phyloP scores from a whole-genome alignment of 2,797 vertebrate genomes.

The Gallirallus australis region DNA sequence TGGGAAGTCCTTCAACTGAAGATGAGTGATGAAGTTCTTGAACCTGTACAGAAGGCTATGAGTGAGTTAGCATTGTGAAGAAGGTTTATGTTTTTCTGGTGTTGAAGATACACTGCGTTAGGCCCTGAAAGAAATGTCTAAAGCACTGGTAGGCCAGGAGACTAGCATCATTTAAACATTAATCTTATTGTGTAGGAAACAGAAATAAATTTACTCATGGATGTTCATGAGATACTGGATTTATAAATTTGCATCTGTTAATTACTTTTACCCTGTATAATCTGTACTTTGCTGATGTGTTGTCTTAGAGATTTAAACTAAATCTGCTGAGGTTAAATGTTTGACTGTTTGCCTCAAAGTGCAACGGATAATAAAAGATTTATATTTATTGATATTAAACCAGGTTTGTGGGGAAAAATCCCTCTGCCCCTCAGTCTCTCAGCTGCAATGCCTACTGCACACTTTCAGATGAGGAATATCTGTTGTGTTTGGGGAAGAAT shows the following conservation, averaged over 20 bases:
- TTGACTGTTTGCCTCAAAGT: neutral
- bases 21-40: neutral
- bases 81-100: neutral
- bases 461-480: neutral
- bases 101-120: neutral
- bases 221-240: neutral
- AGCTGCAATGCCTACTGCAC: neutral
- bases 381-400: constrained; percentile 20
- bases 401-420: neutral
- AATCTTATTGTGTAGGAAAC: neutral
- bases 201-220: neutral
- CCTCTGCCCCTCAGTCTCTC: neutral
- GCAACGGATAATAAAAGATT: neutral
- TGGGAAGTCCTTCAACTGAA: neutral
- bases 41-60: neutral
- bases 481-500: neutral
- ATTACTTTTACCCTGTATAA: constrained; percentile 43
- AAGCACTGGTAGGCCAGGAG: neutral
- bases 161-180: neutral
- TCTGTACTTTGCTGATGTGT: constrained; percentile 32
- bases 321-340: constrained; percentile 35
- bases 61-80: neutral
- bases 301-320: constrained; percentile 26
- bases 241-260: constrained; percentile 54
- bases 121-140: neutral